A percentile compares a stretch with the other conserved stretches of the same genome.
These are phyloP conservation scores for Acanthosepion pharaonis DNA, from an alignment of 2,888 invertebrate genomes.

Conservation along the genomic window DNA sequence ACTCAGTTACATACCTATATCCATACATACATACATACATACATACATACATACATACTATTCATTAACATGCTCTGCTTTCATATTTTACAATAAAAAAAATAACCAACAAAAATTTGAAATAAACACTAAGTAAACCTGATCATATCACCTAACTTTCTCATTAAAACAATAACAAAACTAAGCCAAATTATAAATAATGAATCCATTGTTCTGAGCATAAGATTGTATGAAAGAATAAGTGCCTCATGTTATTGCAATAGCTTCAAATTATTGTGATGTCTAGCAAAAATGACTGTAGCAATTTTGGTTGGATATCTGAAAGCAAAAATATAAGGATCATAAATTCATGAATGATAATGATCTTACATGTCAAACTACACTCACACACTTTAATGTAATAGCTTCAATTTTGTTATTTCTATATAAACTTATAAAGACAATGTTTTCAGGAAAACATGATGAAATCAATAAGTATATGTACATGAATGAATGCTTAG, in stretches of 20 bases:
- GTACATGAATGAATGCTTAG: background rate
- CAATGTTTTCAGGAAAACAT: background rate
- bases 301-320: background rate
- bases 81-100: background rate
- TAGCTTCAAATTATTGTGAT: background rate
- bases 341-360: background rate
- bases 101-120: background rate
- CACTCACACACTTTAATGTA: background rate
- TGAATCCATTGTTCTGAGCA: background rate
- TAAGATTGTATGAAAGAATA: background rate
- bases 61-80: background rate
- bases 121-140: background rate
- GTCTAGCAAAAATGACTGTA: background rate
- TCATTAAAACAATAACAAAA: background rate
- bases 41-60: background rate
- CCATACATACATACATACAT: background rate
- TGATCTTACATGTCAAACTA: background rate
- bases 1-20: too few relatives aligned
- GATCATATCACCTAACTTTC: background rate
- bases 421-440: background rate
- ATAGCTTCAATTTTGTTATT: background rate
- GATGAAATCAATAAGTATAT: background rate
- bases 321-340: slow-evolving; percentile 1
- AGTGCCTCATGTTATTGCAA: background rate
- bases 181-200: background rate